Conservation (phyloP, 2,888 invertebrate genomes). For the Frankliniella fusca region DNA sequence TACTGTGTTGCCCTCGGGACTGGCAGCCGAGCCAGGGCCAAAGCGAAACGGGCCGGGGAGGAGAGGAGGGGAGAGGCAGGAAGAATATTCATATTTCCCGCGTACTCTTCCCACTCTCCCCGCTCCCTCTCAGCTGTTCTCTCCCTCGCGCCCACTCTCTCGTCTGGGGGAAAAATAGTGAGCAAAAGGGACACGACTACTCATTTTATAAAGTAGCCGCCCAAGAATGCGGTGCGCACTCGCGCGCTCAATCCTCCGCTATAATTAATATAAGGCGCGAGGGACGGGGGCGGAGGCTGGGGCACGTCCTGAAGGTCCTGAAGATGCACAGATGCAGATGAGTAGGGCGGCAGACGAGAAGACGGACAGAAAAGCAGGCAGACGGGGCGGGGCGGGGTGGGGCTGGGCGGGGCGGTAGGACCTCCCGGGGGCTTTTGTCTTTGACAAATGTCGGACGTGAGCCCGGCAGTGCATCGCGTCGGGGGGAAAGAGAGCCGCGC, state of each 20-base stretch:
- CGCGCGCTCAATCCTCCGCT: no score
- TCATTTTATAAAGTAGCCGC: no score
- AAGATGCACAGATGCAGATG: background rate
- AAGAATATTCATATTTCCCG: background rate
- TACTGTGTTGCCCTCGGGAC: no score
- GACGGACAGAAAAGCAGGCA: background rate
- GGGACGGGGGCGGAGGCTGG: no score
- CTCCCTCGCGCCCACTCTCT: background rate
- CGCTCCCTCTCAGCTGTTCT: background rate
- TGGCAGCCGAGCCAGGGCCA: no score
- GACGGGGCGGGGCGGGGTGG: background rate
- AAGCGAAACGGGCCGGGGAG: no score
- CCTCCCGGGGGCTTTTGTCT: background rate
- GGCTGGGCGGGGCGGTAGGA: constrained; percentile 4
- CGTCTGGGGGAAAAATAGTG: no score
- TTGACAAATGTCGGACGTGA: background rate
- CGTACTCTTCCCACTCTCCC: background rate
- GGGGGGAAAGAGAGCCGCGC: background rate
- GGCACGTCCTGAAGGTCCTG: no score
- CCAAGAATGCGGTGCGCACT: no score
- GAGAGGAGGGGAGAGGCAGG: no score
- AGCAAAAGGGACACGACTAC: no score
- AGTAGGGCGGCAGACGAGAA: background rate
- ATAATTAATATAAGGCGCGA: no score
- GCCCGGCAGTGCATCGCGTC: background rate